Evolutionary conservation across 2,113 vertebrate genomes (phyloP), one percentile per base, ranked within the genome.

Genomic region (Bambusicola thoracicus): DNA sequence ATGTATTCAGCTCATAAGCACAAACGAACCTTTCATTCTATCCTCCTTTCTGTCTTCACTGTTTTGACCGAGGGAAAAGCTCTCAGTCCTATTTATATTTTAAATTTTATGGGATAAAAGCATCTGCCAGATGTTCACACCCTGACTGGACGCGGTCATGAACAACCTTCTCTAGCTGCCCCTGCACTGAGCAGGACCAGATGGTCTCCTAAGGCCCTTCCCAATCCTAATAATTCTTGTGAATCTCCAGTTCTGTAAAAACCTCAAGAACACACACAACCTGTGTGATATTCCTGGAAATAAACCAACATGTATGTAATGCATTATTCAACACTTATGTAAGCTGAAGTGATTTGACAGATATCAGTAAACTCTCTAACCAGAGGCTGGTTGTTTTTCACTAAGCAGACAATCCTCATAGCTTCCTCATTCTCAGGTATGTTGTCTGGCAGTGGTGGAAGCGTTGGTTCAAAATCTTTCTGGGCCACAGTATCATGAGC

Each of bases 311-410:
- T 6, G 22, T 15, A 55, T 22, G 8, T 6, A 25, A 75, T 62
- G 24, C 7, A 12, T 44, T 85, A 56, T 58, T n/a, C 17, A 56
- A 7, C 22, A 36, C 20, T 91, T 40, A 22, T 34, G 19, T 40
- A 68, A 63, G 30, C 62, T 72, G 20, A 83, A 87, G 59, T 56
- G 81, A 76, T 32, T 70, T 69, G 85, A 78, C 24, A 93, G 59
- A 72, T 3, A 76, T 14, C 25, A 59, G 72, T 72, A 70, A 75
- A 65, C 25, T 88, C 84, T 51, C 98, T 98, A 97, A 99, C 99
- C 98, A 99, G 96, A 34, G 99, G 98, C 92, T 99, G 99, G 41
- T 99, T 99, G 97, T 99, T 99, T 96, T 99, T 99, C 75, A 99
- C 99, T 96, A 99, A 97, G 89, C 99, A 99, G 79, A 99, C 98